Base-by-base conservation (phyloP, 1,140 invertebrate genomes). In the Protaetia brevitarsis region DNA sequence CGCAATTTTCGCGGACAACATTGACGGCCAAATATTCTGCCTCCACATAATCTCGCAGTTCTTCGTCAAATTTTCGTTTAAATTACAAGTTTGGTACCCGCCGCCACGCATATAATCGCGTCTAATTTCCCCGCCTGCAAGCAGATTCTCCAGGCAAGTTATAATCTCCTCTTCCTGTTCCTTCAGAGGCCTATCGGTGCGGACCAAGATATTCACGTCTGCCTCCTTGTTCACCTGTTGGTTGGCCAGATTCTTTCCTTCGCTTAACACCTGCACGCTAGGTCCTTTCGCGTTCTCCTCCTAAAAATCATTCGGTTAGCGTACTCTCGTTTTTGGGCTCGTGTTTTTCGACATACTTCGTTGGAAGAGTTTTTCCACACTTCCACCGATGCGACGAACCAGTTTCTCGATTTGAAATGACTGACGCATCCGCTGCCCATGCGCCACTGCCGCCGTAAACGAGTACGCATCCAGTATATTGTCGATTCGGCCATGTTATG, bases 31-130 rank as follows among this genome's bases (percentile, higher is more conserved):
- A 10, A 59, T 29, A 64, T 60, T 51, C 11, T 64, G 36, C 34
- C 34, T 37, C 65, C 36, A 64, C 41, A 66, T 37, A 37, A 16
- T 62, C 30, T 70, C 31, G 8, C 62, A 31, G 23, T 61, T 65
- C 45, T 66, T 4, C 31, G 30, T 64, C 5, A 59, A 37, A 8
- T 41, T 21, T 4, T 19, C 26, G 10, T 83, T 82, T 65, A 92
- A 88, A 82, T 90, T 90, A 36, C 89, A 89, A 70, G 95, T 95
- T 34, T 95, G 94, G 96, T 96, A 99, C 36, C 97, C 97, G 51
- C 96, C 66, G 96, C 96, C n/a, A 98, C 96, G 81, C 96, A 98
- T 68, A 99, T 89, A 45, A 99, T 86, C 29, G 93, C 96, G 84
- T 98, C 96, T 27, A 98, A 74, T 82, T 97, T 95, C 41, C 90